These are phyloP conservation scores for Ophion obscuratus DNA, from an alignment of 2,888 invertebrate genomes.

Conservation along the genomic window DNA sequence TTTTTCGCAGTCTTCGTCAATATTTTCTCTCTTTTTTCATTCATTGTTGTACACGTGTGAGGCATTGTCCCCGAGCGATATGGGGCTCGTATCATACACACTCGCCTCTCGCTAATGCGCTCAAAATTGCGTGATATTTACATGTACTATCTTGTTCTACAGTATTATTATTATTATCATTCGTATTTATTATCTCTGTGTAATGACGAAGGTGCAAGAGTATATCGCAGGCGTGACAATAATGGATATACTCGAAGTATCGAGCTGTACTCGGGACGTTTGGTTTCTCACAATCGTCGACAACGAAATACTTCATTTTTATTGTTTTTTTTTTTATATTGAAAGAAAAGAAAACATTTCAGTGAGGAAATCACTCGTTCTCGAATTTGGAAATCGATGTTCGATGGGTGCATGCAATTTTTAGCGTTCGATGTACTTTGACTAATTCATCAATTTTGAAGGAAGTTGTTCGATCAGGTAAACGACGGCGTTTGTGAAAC, in stretches of 20 bases:
- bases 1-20: constrained; percentile 55
- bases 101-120: constrained; percentile 60
- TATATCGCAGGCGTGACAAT: constrained; percentile 48
- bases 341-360: constrained; percentile 15
- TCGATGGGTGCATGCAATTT: constrained; percentile 80
- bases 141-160: not conserved
- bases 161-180: constrained; percentile 26
- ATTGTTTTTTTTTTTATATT: not conserved
- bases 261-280: constrained; percentile 47
- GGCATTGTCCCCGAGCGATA: constrained; percentile 45
- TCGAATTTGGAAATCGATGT: constrained; percentile 55
- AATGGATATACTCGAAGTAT: constrained; percentile 57
- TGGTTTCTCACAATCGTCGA: constrained; percentile 13
- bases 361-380: constrained; percentile 40
- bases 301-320: not conserved
- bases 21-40: constrained; percentile 32
- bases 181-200: constrained; percentile 38
- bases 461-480: not conserved
- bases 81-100: constrained; percentile 14
- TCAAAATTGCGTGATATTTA: constrained; percentile 44
- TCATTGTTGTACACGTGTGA: constrained; percentile 46
- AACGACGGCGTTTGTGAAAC: constrained; percentile 2
- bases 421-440: constrained; percentile 70
- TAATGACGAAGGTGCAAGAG: constrained; percentile 52
- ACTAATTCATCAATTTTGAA: constrained; percentile 28